Evolutionary conservation across 2,888 invertebrate species (phyloP), one percentile per base, ranked within the genome.

Genomic region (Trachelus troglodyta): DNA sequence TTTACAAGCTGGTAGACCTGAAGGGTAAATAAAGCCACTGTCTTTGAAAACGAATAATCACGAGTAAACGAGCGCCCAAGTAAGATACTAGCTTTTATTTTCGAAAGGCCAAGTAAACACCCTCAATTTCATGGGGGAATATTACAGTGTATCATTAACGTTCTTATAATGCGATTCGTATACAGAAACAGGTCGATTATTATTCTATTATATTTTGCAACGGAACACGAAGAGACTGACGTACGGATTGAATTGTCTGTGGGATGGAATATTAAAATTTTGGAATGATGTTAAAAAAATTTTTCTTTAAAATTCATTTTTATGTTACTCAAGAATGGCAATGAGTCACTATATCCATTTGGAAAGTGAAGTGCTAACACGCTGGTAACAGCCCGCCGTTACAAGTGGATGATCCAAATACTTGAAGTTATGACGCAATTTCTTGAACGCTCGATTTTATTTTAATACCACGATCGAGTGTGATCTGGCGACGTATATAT

Each of bases 1-100:
- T 98, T 76, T 98, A 98, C 90, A 97, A 97, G 89, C 93, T 98
- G 74, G 96, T 97, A 11, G 96, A 98, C 92, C 92, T 98, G 77
- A 98, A 98, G 94, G 98, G 96, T 95, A 92, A 89, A 87, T 80
- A 34, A 56, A 56, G 56, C 23, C 23, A 56, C 56, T 56, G 23
- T 9, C 23, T 56, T 56, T 3, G 56, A 56, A 56, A 9, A 9
- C 23, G 23, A 23, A 56, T 56, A 56, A 56, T 56, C 56, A 6
- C 23, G 56, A 23, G 56, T 23, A 56, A 56, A 56, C 56, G 56
- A 9, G 56, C 56, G 56, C 23, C 9, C 1, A 9, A 23, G 9
- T 6, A 56, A 56, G 56, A 56, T 56, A 23, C 15, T 15, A 2
- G 9, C 23, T 56, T 56, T 56, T 23, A 9, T 56, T 56, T 56